Conservation (phyloP, 2,797 vertebrate genomes). For the Aulostomus chinensis region DNA sequence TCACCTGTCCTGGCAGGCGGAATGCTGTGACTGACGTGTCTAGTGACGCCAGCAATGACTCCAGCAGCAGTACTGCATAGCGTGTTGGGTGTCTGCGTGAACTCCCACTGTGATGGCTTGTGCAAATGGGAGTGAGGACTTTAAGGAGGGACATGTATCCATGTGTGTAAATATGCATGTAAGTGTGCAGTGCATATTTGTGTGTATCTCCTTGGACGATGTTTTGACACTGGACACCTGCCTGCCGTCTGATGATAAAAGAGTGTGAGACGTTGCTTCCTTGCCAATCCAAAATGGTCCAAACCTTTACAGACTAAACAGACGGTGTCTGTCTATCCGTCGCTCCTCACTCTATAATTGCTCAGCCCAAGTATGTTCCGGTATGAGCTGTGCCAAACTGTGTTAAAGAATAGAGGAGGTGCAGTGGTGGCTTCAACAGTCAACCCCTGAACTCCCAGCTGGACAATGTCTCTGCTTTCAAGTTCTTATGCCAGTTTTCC, state of each 20-base stretch:
- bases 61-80: constrained; percentile 67
- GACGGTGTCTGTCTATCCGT: constrained; percentile 28
- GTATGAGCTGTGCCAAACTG: constrained; percentile 34
- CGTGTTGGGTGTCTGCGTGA: constrained; percentile 62
- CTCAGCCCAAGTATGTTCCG: constrained; percentile 20
- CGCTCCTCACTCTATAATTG: constrained; percentile 22
- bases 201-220: constrained; percentile 64
- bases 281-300: constrained; percentile 44
- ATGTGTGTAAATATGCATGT: constrained; percentile 56
- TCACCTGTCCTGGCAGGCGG: constrained; percentile 74
- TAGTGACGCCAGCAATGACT: constrained; percentile 73
- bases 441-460: constrained; percentile 19
- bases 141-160: constrained; percentile 35
- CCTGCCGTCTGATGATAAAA: constrained; percentile 63
- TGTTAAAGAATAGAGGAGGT: constrained; percentile 44
- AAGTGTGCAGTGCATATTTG: constrained; percentile 52
- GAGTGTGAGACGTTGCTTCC: constrained; percentile 24
- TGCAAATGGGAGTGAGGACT: constrained; percentile 38
- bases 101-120: constrained; percentile 29
- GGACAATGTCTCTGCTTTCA: constrained; percentile 34
- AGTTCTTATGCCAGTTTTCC: constrained; percentile 27
- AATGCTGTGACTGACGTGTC: constrained; percentile 77
- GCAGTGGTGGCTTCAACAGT: constrained; percentile 14
- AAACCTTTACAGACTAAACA: constrained; percentile 46
- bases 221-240: constrained; percentile 83